These are phyloP conservation scores for Neodiprion fabricii DNA, from an alignment of 1,140 invertebrate genomes.

Conservation along the genomic window DNA sequence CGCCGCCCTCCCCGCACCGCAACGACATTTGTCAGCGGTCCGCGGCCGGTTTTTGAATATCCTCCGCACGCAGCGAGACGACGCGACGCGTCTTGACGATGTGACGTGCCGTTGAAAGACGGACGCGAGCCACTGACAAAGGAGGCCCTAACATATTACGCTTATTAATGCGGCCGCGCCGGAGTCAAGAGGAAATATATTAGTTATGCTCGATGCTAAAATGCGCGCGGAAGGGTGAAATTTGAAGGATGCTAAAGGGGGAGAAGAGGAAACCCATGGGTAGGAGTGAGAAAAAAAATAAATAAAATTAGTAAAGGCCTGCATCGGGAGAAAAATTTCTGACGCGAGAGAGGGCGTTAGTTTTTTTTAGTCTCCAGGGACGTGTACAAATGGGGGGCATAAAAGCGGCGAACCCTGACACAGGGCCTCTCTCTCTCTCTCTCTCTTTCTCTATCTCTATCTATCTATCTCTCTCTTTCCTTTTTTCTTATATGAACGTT, in stretches of 20 bases:
- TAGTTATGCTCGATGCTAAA: constrained; percentile 7
- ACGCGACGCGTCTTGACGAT: constrained; percentile 9
- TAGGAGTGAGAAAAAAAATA: too few relatives aligned
- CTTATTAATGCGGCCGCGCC: constrained; percentile 26
- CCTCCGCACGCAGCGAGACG: neutral
- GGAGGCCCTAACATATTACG: constrained; percentile 35
- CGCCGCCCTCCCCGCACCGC: neutral
- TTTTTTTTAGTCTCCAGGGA: neutral
- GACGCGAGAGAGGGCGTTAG: neutral
- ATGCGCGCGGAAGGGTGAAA: constrained; percentile 6
- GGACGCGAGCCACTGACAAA: constrained; percentile 26
- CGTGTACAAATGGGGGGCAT: neutral
- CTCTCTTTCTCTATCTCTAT: constrained; percentile 5
- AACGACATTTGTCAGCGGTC: neutral
- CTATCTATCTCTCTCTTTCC: neutral
- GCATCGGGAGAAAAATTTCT: too few relatives aligned
- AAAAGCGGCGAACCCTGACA: neutral
- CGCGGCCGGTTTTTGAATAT: neutral
- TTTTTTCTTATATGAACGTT: neutral
- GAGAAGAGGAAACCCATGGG: neutral
- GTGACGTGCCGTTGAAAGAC: constrained; percentile 32
- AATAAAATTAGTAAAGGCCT: too few relatives aligned
- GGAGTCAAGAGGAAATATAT: constrained; percentile 6
- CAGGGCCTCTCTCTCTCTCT: constrained; percentile 18
- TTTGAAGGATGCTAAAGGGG: neutral